A percentile compares a stretch with the other conserved stretches of the same genome.
phyloP scores from a whole-genome alignment of 2,797 vertebrate species.

The Xerus rutilus region DNA sequence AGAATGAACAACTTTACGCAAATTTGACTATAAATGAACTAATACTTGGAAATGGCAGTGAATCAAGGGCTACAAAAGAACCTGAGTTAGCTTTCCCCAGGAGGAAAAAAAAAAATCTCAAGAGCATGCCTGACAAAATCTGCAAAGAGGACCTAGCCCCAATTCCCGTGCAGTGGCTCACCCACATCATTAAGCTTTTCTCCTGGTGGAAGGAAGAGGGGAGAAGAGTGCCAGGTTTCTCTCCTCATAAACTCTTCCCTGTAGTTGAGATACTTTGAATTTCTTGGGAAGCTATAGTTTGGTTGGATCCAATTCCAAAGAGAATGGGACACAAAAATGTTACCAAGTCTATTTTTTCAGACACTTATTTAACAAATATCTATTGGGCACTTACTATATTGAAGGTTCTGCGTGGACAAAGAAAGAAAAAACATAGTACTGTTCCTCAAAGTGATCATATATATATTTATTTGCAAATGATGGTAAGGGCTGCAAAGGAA shows the following conservation, averaged over 20 bases:
- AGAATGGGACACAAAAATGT: neutral
- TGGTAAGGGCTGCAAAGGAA: neutral
- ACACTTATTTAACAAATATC: neutral
- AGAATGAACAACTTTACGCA: neutral
- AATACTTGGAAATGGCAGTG: neutral
- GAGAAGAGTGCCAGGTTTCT: neutral
- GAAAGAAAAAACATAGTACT: neutral
- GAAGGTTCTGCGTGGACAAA: neutral
- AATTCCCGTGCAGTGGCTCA: neutral
- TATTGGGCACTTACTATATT: neutral
- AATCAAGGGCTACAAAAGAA: neutral
- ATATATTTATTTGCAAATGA: neutral
- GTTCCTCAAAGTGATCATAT: neutral
- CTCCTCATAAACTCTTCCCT: no score
- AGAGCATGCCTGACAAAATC: neutral
- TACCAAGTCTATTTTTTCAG: neutral
- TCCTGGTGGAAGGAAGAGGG: neutral
- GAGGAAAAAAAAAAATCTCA: neutral
- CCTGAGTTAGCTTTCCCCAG: neutral
- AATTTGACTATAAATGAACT: neutral
- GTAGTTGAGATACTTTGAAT: neutral
- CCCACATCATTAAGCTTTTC: neutral
- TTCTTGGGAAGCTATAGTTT: neutral
- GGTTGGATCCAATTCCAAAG: neutral
- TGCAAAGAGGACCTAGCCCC: neutral